Base-by-base conservation (phyloP, 2,888 invertebrate genomes). In the Oeneis ivallda region DNA sequence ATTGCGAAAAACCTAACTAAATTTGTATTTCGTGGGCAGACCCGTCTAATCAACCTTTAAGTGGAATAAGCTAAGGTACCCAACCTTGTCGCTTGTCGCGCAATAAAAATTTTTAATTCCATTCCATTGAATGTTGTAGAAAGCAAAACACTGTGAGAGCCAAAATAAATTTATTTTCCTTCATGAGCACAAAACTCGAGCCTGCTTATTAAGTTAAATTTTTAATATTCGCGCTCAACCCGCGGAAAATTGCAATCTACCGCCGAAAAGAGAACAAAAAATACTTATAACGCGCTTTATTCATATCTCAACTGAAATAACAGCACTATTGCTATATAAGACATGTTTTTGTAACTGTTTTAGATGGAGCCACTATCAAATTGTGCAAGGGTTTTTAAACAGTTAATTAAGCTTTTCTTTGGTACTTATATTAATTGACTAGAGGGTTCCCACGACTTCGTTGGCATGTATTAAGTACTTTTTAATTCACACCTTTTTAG, bases 151-250 rank as follows among this genome's bases (percentile, higher is more conserved):
- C 66, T 57, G 66, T 68, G 66, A 26, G 70, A 69, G 68, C 69
- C 65, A 71, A 72, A 72, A 72, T 73, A 70, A 74, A 71, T 75
- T n/a, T 70, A 75, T 73, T 62, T 68, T 72, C 62, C 71, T 68
- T 70, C 50, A 64, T 67, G 56, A 70, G 68, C 69, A 72, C 73
- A 71, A 68, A 72, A 71, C 70, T 65, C 68, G 65, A 54, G 67
- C 79, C 80, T 77, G 80, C 86, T 89, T 90, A 90, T 90, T 89
- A 90, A 87, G 80, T 89, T 90, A 87, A 90, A 89, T 90, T 90
- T 90, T 90, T 90, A 90, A 90, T 90, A 90, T 89, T 83, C 88
- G 83, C 78, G 88, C 83, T 78, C 90, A 85, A 69, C 70, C 81
- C 81, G 84, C 89, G 90, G 87, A 88, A 90, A 90, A 90, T 90